Conservation (phyloP, 2,888 invertebrate genomes). For the Acronicta aceris region DNA sequence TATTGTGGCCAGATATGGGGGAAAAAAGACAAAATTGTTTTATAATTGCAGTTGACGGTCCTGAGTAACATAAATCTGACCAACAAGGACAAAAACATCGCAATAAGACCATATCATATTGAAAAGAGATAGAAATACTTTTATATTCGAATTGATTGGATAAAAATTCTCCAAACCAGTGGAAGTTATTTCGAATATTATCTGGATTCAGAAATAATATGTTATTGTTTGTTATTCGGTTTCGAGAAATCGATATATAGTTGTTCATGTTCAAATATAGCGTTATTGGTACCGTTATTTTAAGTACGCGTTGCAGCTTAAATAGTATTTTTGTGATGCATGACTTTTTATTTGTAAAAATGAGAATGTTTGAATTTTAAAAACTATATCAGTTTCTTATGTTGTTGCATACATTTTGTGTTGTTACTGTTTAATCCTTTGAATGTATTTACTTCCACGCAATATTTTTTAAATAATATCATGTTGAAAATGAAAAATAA, state of each 20-base stretch:
- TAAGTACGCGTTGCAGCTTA: conserved; percentile 54
- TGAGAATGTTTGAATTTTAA: conserved; percentile 20
- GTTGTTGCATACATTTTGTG: conserved; percentile 1
- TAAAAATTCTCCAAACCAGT: too few relatives aligned
- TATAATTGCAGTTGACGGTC: not conserved
- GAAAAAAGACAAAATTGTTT: conserved; percentile 17
- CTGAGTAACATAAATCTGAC: conserved; percentile 5
- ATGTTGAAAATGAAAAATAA: not conserved
- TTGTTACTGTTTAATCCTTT: not conserved
- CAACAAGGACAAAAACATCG: conserved; percentile 16
- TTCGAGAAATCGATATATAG: conserved; percentile 8
- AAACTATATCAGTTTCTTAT: not conserved
- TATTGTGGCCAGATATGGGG: conserved; percentile 22
- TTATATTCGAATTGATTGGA: too few relatives aligned
- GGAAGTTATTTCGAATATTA: not conserved
- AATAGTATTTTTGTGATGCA: conserved; percentile 46
- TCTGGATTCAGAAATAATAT: too few relatives aligned
- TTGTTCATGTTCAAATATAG: conserved; percentile 68
- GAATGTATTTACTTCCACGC: not conserved
- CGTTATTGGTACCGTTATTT: conserved; percentile 62
- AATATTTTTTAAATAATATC: not conserved
- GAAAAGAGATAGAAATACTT: not conserved
- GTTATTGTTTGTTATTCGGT: conserved; percentile 9
- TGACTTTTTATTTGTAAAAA: conserved; percentile 31
- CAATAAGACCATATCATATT: conserved; percentile 15